Evolutionary conservation across 2,113 vertebrate genomes (phyloP), one percentile per base, ranked within the genome.

Genomic region (Riparia riparia): DNA sequence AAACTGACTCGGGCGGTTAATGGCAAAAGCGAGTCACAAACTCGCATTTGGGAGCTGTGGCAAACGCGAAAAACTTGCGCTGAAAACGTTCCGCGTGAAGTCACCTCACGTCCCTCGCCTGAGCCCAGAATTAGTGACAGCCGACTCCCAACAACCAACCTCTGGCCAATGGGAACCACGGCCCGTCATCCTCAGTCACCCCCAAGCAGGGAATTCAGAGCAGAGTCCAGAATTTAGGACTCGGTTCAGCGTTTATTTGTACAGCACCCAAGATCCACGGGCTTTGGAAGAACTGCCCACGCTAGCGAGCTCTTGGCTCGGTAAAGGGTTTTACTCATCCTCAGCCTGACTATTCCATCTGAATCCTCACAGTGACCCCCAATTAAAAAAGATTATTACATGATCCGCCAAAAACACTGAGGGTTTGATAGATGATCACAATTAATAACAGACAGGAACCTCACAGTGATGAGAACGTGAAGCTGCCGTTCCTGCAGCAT

Each of bases 71-170:
- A 54, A 93, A 51, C 44, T 12, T n/a, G 2, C 0, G 0, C 73
- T 41, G 26, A 29, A 66, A 83, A 70, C 0, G 1, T 28, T 42
- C 19, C 1, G 1, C 0, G 0, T 8, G 19, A 61, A 28, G 42
- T 14, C 58, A 24, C 19, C 24, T 19, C 32, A 8, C 1, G 0
- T 19, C 32, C 49, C 31, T 26, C 4, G 2, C 9, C 4, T 31
- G 4, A 8, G 28, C 39, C 51, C 37, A 82, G 45, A 49, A 82
- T 3, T 1, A 50, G 47, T 1, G 47, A 68, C 61, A 57, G 71
- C 0, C 2, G 56, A 63, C 86, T 29, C 22, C 39, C 42, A 41
- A 5, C 17, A 34, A n/a, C 14, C 26, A 73, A 39, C 17, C 42
- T 53, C 45, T 21, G 58, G 78, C 32, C 54, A 1, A 4, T 12